phyloP scores from a whole-genome alignment of 1,140 invertebrate genomes.

The Agrypnia vestita region DNA sequence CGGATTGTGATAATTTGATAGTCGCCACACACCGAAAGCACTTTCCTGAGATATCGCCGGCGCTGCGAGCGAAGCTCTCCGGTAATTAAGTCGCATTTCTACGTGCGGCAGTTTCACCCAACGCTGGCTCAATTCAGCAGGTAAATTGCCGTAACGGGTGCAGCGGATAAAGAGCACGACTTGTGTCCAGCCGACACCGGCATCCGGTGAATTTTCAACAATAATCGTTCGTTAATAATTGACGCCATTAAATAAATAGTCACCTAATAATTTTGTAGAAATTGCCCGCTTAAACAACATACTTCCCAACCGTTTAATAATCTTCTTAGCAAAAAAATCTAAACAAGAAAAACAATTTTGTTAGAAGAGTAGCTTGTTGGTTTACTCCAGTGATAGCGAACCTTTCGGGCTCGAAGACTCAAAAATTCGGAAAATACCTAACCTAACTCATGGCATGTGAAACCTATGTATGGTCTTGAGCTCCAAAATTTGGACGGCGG shows the following conservation, averaged over 20 bases:
- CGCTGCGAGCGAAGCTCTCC: not conserved
- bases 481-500: too few species aligned
- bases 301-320: too few species aligned
- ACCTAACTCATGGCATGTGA: too few species aligned
- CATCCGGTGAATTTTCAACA: conserved; percentile 29
- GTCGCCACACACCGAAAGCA: conserved; percentile 29
- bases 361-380: too few species aligned
- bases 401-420: too few species aligned
- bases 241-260: conserved; percentile 33
- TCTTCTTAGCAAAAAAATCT: too few species aligned
- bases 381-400: too few species aligned
- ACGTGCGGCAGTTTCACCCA: conserved; percentile 29
- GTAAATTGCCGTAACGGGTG: conserved; percentile 19
- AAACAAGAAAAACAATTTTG: too few species aligned
- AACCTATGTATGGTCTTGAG: too few species aligned
- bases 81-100: conserved; percentile 30
- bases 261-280: conserved; percentile 13
- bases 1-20: conserved; percentile 26
- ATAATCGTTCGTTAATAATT: conserved; percentile 24
- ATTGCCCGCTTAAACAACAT: not conserved
- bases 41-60: conserved; percentile 14
- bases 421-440: too few species aligned
- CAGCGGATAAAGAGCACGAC: conserved; percentile 8
- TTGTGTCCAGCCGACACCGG: not conserved
- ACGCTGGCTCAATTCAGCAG: conserved; percentile 3